Base-by-base conservation (phyloP, 2,113 vertebrate genomes). In the Tretioscincus oriximinensis region DNA sequence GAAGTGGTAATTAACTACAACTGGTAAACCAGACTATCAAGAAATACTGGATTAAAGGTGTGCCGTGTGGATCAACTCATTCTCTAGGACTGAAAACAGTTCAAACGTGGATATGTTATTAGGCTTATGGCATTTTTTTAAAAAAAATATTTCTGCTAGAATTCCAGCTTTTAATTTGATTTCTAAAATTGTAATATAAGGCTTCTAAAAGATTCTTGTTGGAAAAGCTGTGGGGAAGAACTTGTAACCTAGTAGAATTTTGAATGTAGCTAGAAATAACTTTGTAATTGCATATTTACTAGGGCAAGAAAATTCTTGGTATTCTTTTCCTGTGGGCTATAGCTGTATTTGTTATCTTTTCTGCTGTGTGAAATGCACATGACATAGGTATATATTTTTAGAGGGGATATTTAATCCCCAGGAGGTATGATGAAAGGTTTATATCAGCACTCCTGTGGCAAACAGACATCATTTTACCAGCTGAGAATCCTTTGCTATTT, bases 331-430 rank as follows among this genome's bases (percentile, higher is more conserved):
- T 81, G 49, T 20, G 21, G 76, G 76, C 41, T 79, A 0, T 6
- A 41, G 61, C 64, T 60, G 35, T 20, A 16, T 74, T 12, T 11
- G 64, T 2, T 26, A 65, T 2, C 2, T 26, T 1, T 9, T 73
- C n/a, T 81, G 45, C 7, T 74, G 9, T 0, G 7, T 49, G 64
- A 65, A 1, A 21, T 20, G 3, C 1, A 0, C 0, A 28, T 16
- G 49, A n/a, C 51, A 61, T 28, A 78, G 47, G 31, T 31, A 73
- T 80, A 31, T 80, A 80, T 66, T 61, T 78, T 84, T 79, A 78
- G 76, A 74, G 41, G 35, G 76, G 70, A 54, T 74, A 79, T 31
- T 78, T 66, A 68, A 73, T 78, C 71, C 69, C 66, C 73, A 22
- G 72, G 26, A 1, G 65, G 78, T 71, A n/a, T 0, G 0, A 21